Conservation (phyloP, 2,888 invertebrate genomes). For the Callyntrura guangdongensis region DNA sequence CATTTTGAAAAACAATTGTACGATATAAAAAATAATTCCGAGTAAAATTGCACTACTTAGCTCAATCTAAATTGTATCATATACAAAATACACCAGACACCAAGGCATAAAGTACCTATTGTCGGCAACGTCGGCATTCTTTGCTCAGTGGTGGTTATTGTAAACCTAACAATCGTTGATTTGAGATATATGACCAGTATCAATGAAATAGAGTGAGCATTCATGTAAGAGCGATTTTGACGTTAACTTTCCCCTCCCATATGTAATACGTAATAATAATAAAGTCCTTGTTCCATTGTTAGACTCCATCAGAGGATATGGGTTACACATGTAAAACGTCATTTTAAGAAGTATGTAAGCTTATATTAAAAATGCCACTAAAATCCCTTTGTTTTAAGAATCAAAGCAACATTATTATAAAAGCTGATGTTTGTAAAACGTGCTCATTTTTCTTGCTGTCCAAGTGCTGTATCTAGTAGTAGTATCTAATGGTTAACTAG, state of each 20-base stretch:
- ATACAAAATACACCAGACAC: neutral
- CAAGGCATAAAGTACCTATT: too few relatives aligned
- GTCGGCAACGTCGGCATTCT: too few relatives aligned
- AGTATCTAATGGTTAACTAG: neutral
- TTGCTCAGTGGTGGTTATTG: too few relatives aligned
- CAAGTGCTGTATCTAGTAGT: neutral
- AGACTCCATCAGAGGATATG: neutral
- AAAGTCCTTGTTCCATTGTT: conserved; percentile 52
- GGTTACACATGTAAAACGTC: neutral
- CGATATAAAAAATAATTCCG: neutral
- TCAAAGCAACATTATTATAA: too few relatives aligned
- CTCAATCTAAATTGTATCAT: too few relatives aligned
- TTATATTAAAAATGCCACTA: too few relatives aligned
- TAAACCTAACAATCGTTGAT: too few relatives aligned
- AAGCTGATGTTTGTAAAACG: neutral
- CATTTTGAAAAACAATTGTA: neutral
- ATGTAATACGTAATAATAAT: neutral
- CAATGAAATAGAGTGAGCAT: too few relatives aligned
- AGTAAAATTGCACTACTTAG: too few relatives aligned
- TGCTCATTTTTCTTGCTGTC: neutral
- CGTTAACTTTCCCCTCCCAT: conserved; percentile 22
- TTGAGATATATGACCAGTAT: too few relatives aligned
- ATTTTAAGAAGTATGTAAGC: neutral
- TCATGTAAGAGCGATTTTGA: too few relatives aligned
- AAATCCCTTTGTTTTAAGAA: too few relatives aligned